Base-by-base conservation (phyloP, 2,113 vertebrate species). In the Antigone vipio region DNA sequence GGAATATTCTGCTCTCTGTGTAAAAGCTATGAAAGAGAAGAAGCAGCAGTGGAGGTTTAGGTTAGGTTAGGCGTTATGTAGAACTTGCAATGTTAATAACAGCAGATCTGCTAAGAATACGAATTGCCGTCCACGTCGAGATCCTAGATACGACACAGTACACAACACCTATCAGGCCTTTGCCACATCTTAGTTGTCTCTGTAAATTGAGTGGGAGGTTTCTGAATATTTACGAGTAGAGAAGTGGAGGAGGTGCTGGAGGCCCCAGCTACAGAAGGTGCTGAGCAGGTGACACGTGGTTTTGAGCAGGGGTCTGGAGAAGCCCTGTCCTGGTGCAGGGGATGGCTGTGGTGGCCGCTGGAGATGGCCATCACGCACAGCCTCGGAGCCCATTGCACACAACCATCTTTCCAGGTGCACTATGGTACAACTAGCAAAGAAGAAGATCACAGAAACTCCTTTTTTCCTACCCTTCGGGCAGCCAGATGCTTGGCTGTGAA, bases 141-240 rank as follows among this genome's bases (percentile, higher is more conserved):
- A 19, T 35, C 53, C 44, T 22, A 24, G 45, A 0, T 15, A 11
- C 0, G 0, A 3, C 29, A 11, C n/a, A 10, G 0, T 6, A 26
- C 0, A 0, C 15, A 9, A 6, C 27, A 7, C 12, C 47, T 11
- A 1, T 3, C 30, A 32, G 42, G 78, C 47, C 35, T 52, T 55
- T 17, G 4, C 11, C 34, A 3, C 4, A 0, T 6, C 23, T 42
- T 9, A 6, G 26, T 8, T 22, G 32, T 19, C 32, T 76, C 67
- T 64, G 34, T 9, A 4, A 29, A 15, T 1, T 5, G 32, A 4
- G 32, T 5, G 32, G 20, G 29, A 60, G 4, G 6, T 30, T 42
- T 12, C 62, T 44, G 50, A n/a, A 1, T 9, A 2, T 2, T 9
- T 78, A 2, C 3, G 0, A 29, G n/a, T 6, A 21, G 64, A 7